Evolutionary conservation across 2,888 invertebrate genomes (phyloP).

Genomic region (Eristalis intricaria): DNA sequence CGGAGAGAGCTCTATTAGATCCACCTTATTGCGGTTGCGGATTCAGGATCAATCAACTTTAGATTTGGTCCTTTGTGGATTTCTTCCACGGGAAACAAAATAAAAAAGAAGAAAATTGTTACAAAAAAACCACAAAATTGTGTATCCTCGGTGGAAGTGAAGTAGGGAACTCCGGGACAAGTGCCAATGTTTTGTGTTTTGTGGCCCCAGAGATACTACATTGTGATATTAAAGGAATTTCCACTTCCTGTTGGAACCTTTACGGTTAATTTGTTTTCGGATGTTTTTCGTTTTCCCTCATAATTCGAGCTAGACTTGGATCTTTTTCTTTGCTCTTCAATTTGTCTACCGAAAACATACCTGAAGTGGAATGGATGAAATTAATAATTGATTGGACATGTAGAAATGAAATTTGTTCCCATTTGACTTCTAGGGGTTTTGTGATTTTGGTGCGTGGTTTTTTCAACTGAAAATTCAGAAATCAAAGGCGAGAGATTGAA

Average conservation of each 20-base stretch:
- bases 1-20: constrained; percentile 21
- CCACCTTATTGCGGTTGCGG: constrained; percentile 47
- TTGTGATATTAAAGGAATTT: constrained; percentile 50
- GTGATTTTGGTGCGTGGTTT: constrained; percentile 8
- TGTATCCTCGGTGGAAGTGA: constrained; percentile 12
- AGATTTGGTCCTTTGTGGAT: constrained; percentile 65
- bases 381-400: constrained; percentile 24
- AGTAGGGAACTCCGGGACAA: constrained; percentile 17
- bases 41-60: constrained; percentile 64
- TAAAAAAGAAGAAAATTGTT: constrained; percentile 5
- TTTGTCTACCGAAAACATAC: constrained; percentile 34
- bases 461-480: neutral
- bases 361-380: constrained; percentile 21
- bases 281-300: constrained; percentile 16
- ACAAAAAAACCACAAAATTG: constrained; percentile 63
- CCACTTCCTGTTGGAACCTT: constrained; percentile 60
- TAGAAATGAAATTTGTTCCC: constrained; percentile 27
- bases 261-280: constrained; percentile 46
- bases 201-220: constrained; percentile 1
- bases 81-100: constrained; percentile 18
- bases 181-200: constrained; percentile 32
- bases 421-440: constrained; percentile 36
- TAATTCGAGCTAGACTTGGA: constrained; percentile 40
- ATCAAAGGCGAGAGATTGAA: neutral
- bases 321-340: constrained; percentile 3